A percentile compares a stretch with the other conserved stretches of the same genome.
Conservation (phyloP, 2,113 vertebrate genomes). For the Taxidea taxus region DNA sequence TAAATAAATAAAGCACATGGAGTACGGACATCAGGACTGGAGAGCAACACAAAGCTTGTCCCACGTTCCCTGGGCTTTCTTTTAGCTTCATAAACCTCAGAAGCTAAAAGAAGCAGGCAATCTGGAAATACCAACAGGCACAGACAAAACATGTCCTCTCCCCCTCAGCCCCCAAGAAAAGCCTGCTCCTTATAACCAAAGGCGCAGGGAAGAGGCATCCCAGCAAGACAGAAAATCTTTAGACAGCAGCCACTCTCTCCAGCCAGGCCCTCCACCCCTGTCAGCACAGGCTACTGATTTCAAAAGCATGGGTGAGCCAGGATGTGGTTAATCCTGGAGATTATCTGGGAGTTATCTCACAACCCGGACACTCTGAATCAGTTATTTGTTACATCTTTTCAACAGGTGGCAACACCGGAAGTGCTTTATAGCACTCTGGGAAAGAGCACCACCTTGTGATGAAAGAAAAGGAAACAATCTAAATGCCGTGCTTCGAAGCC, state of each 20-base stretch:
- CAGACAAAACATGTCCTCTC: neutral
- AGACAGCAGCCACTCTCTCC: neutral
- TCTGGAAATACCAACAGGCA: neutral
- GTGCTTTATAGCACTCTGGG: neutral
- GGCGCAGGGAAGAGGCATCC: neutral
- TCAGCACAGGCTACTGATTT: neutral
- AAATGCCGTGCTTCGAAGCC: neutral
- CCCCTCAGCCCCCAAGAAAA: neutral
- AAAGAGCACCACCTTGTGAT: conserved; percentile 30
- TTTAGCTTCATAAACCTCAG: neutral
- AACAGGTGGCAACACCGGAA: neutral
- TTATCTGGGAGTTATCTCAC: neutral
- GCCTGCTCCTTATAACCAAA: neutral
- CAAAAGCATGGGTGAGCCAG: neutral
- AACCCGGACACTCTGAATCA: neutral
- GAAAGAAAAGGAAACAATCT: neutral
- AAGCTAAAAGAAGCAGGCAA: neutral
- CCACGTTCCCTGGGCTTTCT: neutral
- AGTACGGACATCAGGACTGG: neutral
- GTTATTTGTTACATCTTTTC: neutral
- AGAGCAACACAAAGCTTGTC: neutral
- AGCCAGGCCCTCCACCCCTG: accelerated
- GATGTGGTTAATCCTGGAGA: too few species aligned
- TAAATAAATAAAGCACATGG: too few species aligned
- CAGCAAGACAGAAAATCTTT: neutral